These are phyloP conservation scores for Trachelus troglodyta DNA, from an alignment of 2,888 invertebrate species.

Conservation along the genomic window DNA sequence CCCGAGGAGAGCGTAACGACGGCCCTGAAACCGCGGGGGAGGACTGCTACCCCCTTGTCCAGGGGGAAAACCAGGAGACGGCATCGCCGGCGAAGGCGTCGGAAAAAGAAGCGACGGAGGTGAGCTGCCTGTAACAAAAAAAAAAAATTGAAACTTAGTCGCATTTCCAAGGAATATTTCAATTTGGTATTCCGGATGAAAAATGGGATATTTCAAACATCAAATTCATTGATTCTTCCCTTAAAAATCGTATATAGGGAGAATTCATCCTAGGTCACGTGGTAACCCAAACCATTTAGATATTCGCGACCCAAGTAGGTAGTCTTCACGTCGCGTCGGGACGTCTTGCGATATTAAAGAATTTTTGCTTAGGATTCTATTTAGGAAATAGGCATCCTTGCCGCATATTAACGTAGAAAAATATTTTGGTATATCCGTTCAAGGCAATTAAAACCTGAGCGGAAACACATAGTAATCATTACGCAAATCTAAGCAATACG, in stretches of 20 bases:
- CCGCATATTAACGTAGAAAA: background rate
- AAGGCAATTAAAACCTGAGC: background rate
- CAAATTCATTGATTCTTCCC: background rate
- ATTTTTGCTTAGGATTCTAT: background rate
- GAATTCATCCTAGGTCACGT: background rate
- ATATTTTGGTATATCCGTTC: background rate
- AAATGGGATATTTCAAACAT: background rate
- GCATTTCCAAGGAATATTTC: background rate
- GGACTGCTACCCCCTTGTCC: conserved; percentile 55
- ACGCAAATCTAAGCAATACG: background rate
- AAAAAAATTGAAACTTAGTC: background rate
- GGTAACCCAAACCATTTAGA: background rate
- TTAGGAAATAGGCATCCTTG: background rate
- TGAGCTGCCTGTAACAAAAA: conserved; percentile 34
- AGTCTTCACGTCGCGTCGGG: background rate
- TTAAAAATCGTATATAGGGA: background rate
- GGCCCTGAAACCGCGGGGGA: conserved; percentile 60
- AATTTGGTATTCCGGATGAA: background rate
- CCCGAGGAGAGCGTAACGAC: conserved; percentile 54
- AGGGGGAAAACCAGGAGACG: conserved; percentile 58
- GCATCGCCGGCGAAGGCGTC: conserved; percentile 62
- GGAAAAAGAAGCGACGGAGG: conserved; percentile 65
- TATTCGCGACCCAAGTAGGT: background rate
- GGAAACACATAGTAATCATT: background rate
- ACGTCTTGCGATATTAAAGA: background rate